These are phyloP conservation scores for Actinemys pallida DNA, from an alignment of 2,113 vertebrate genomes.

Conservation along the genomic window DNA sequence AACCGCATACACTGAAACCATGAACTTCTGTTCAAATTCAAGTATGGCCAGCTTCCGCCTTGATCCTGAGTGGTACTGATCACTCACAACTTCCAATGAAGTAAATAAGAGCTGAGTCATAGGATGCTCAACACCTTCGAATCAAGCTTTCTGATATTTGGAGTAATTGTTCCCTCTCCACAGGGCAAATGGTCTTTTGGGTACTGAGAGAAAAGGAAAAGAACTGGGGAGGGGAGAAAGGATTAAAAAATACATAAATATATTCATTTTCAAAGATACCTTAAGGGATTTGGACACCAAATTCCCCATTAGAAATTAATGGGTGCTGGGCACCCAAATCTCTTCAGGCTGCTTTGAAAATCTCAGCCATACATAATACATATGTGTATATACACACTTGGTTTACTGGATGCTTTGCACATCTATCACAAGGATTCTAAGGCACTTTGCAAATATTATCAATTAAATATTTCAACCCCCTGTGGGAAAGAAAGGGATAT, in stretches of 20 bases:
- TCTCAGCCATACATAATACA: not conserved
- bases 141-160: not conserved
- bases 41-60: not conserved
- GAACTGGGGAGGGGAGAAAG: conserved; percentile 4
- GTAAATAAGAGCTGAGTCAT: not conserved
- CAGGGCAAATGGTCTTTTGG: not conserved
- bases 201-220: not conserved
- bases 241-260: not conserved
- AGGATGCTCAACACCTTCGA: not conserved
- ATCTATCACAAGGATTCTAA: accelerated
- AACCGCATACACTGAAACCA: not conserved
- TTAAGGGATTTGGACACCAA: not conserved
- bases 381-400: accelerated
- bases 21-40: not conserved
- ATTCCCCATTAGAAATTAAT: not conserved
- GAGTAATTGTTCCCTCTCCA: not conserved
- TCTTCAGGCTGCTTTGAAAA: conserved; percentile 8
- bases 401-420: not conserved
- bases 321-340: too few relatives aligned
- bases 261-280: conserved; percentile 29
- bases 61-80: not conserved
- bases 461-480: not conserved
- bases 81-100: not conserved
- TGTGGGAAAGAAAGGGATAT: not conserved
- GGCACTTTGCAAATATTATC: not conserved